These are phyloP conservation scores for Rhodeus uyekii DNA, from an alignment of 2,797 vertebrate species.

Conservation along the genomic window DNA sequence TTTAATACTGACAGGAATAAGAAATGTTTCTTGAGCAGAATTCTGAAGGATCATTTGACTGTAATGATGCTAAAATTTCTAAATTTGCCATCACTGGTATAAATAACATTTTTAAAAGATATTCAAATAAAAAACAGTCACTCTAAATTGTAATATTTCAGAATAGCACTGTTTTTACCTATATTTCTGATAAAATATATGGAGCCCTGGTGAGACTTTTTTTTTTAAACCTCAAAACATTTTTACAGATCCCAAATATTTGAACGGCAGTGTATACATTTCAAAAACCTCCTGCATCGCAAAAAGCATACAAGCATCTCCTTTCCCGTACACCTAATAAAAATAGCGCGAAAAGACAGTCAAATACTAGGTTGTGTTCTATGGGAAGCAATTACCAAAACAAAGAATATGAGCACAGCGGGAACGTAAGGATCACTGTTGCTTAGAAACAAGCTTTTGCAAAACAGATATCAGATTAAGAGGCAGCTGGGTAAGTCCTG, in stretches of 20 bases:
- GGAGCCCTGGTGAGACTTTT: background rate
- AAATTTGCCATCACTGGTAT: background rate
- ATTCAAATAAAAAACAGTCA: background rate
- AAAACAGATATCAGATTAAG: constrained; percentile 59
- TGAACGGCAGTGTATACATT: background rate
- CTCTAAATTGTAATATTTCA: background rate
- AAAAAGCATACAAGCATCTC: constrained; percentile 52
- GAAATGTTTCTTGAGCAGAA: background rate
- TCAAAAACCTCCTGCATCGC: constrained; percentile 29
- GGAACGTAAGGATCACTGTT: constrained; percentile 38
- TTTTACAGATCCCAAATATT: background rate
- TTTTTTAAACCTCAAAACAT: background rate
- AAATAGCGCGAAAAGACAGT: constrained; percentile 8
- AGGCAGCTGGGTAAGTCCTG: constrained; percentile 54
- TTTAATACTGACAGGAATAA: background rate
- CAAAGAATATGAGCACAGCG: constrained; percentile 28
- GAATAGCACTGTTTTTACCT: background rate
- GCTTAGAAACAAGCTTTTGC: constrained; percentile 59
- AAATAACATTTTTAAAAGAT: background rate
- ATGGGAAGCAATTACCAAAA: constrained; percentile 50
- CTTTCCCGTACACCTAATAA: constrained; percentile 11
- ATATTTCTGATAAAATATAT: background rate
- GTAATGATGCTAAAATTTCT: background rate
- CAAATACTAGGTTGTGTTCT: constrained; percentile 32
- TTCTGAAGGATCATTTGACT: background rate